Conservation (phyloP, 1,140 invertebrate genomes). For the Stegodyphus mimosarum region DNA sequence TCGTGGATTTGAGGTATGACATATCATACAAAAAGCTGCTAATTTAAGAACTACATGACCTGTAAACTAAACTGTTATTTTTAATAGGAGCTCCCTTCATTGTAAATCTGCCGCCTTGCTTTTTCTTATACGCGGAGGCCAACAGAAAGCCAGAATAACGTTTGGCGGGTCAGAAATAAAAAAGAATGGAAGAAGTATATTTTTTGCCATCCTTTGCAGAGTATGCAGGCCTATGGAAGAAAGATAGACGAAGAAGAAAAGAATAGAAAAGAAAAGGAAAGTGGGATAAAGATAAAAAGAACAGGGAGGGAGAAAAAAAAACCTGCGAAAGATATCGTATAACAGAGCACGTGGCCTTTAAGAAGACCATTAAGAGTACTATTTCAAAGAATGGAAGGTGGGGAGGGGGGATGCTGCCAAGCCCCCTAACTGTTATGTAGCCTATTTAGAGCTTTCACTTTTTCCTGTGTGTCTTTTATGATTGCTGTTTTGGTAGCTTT, state of each 20-base stretch:
- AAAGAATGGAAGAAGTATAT: constrained; percentile 6
- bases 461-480: no score
- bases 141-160: constrained; percentile 18
- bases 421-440: constrained; percentile 47
- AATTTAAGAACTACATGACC: background rate
- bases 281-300: constrained; percentile 34
- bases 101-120: constrained; percentile 22
- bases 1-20: no score
- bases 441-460: constrained; percentile 9
- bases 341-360: constrained; percentile 43
- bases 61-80: background rate
- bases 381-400: constrained; percentile 23
- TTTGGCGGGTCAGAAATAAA: background rate
- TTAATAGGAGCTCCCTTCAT: constrained; percentile 15
- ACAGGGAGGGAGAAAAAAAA: constrained; percentile 7
- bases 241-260: constrained; percentile 33
- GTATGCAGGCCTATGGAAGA: constrained; percentile 24
- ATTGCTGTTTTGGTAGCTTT: no score
- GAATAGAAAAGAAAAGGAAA: constrained; percentile 13
- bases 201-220: constrained; percentile 14
- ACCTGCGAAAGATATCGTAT: constrained; percentile 26
- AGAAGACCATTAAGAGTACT: constrained; percentile 31
- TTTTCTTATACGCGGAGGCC: constrained; percentile 12
- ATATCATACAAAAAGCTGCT: no score
- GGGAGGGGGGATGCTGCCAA: constrained; percentile 11